Base-by-base conservation (phyloP, 2,888 invertebrate genomes). In the Amblyjoppa proteus region DNA sequence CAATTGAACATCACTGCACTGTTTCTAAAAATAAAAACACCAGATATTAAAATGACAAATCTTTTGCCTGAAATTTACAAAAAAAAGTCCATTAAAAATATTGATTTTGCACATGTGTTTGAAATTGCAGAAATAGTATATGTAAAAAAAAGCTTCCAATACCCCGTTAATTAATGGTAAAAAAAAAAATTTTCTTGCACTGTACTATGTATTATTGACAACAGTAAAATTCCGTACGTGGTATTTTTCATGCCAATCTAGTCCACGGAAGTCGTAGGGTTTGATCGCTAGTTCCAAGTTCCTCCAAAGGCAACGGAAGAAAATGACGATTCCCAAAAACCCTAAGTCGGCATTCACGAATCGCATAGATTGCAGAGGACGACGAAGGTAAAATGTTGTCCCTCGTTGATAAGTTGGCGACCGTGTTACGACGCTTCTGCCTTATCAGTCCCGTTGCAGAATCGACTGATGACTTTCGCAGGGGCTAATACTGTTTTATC, bases 401-500 rank as follows among this genome's bases (percentile, higher is more conserved):
- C 13, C 28, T 4, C 61, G 61, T 64, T n/a, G 61, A 64, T 64
- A 34, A 28, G 61, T 34, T 7, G 61, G 34, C 9, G n/a, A 28
- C 16, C 31, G 11, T 2, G 31, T 25, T 6, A 34, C 4, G 31
- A 34, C 16, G 7, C 34, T 64, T 34, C 61, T 7, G 61, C 34
- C 34, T 34, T 64, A 64, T 34, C 61, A n/a, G 13, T 16, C 0
- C 0, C 34, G 5, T 28, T 34, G 13, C 4, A 5, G 13, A 16
- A 34, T 16, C 34, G 16, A 34, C 6, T 16, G 61, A 34, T 5
- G 6, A 64, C 7, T 64, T 2, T 45, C 0, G 4, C 25, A 16
- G 25, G 64, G 58, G 68, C 56, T 13, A 38, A 11, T 31, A 31
- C 81, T 38, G 70, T 11, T 41, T 81, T 78, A 85, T 71, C 84